Evolutionary conservation across 1,140 invertebrate genomes (phyloP), one percentile per base, ranked within the genome.

Genomic region (Zaprionus vittiger): DNA sequence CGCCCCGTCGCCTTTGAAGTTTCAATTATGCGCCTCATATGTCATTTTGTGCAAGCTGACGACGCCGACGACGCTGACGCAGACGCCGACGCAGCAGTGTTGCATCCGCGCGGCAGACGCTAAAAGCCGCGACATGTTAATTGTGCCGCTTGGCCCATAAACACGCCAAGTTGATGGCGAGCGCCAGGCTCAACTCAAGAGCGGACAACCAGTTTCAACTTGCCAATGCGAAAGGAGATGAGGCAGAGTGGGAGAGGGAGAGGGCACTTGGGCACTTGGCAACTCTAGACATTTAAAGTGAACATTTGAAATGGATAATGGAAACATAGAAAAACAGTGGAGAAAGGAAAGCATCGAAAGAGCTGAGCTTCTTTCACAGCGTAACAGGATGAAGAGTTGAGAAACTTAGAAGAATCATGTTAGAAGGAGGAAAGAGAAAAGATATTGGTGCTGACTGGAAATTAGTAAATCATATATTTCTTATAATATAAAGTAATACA

Each of bases 1-100:
- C 79, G 81, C 76, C 85, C 76, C 77, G 80, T 78, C 80, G 77
- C 80, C 84, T 91, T 91, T 91, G 89, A 91, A 91, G 89, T 91
- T 91, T 91, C 89, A 91, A 91, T 91, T 91, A 91, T 91, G 87
- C 79, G 89, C 79, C 83, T 91, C 89, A 91, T 91, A 91, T 91
- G 89, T 91, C 89, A 91, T 91, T 90, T 85, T 90, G 86, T 90
- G 85, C 81, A 85, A 81, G 73, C 75, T 49, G 72, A 31, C 54
- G 67, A 63, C 68, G 65, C 60, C 68, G 65, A 41, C 60, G 62
- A 55, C 60, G 79, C 9, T n/a, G 55, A 57, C 31, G 47, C 12
- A 2, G 22, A 31, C 37, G 34, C 37, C 7, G 59, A n/a, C 15
- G 28, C 26, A 26, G 72, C n/a, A 11, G 55, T 24, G 24, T 24